A percentile compares a stretch with the other conserved stretches of the same genome.
phyloP scores from a whole-genome alignment of 2,113 vertebrate species.

The Microcebus murinus region DNA sequence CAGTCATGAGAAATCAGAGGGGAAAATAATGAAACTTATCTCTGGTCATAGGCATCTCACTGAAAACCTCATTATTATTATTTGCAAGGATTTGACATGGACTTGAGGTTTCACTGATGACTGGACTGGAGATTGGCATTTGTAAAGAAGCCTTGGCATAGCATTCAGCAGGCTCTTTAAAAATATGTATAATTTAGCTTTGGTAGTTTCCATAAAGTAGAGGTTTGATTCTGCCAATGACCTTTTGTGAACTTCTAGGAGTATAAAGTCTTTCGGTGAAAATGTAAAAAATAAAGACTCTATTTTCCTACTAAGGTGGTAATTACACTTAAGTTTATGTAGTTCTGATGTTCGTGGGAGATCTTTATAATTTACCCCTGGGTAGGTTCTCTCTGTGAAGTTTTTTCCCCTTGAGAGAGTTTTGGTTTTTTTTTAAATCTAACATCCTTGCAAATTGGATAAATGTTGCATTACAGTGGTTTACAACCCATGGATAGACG shows the following conservation, averaged over 20 bases:
- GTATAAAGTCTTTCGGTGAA: slow-evolving; percentile 45
- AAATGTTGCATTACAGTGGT: slow-evolving; percentile 78
- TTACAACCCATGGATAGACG: slow-evolving; percentile 70
- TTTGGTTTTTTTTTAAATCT: slow-evolving; percentile 68
- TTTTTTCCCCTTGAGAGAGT: slow-evolving; percentile 63
- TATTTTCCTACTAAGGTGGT: slow-evolving; percentile 63
- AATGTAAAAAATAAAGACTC: slow-evolving; percentile 68
- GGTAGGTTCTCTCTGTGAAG: slow-evolving; percentile 57
- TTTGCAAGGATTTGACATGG: background rate
- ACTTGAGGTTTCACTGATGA: slow-evolving; percentile 27
- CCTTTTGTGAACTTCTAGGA: slow-evolving; percentile 66
- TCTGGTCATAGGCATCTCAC: background rate
- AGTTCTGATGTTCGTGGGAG: slow-evolving; percentile 62
- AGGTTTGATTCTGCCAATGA: slow-evolving; percentile 58
- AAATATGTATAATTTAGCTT: slow-evolving; percentile 69
- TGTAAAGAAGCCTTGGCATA: slow-evolving; percentile 18
- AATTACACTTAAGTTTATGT: slow-evolving; percentile 72
- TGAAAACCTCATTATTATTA: slow-evolving; percentile 13
- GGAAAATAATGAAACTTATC: background rate
- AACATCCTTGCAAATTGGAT: slow-evolving; percentile 79
- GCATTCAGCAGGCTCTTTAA: slow-evolving; percentile 9
- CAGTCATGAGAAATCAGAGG: background rate
- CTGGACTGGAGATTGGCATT: slow-evolving; percentile 35
- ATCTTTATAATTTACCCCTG: slow-evolving; percentile 72
- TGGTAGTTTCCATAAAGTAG: slow-evolving; percentile 68